Conservation (phyloP, 2,888 invertebrate genomes). For the Aphidoletes aphidimyza region DNA sequence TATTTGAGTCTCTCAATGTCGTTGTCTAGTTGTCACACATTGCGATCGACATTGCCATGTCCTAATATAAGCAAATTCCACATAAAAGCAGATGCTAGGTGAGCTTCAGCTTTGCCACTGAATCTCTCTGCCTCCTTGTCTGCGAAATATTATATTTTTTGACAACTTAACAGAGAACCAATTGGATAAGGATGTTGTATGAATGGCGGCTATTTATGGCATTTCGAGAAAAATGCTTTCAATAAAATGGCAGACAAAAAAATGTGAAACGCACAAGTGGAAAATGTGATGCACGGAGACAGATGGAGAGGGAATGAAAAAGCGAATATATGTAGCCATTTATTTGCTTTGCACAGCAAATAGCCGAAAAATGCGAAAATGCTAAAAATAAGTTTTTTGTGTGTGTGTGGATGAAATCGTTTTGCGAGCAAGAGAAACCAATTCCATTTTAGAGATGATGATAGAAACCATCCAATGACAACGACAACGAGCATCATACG, state of each 20-base stretch:
- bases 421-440: too few species aligned
- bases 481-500: conserved; percentile 7
- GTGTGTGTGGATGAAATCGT: too few species aligned
- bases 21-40: background rate
- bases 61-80: conserved; percentile 26
- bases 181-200: background rate
- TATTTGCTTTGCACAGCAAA: conserved; percentile 37
- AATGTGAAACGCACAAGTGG: background rate
- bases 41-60: too few species aligned
- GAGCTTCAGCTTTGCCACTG: background rate
- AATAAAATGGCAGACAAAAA: background rate
- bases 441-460: conserved; percentile 51
- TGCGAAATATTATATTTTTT: conserved; percentile 34
- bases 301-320: too few species aligned
- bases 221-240: conserved; percentile 17
- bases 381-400: background rate
- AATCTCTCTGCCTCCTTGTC: too few species aligned
- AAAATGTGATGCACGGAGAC: background rate
- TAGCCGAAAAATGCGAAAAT: conserved; percentile 28
- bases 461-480: conserved; percentile 50
- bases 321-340: conserved; percentile 33
- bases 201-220: conserved; percentile 22
- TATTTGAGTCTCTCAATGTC: background rate
- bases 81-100: background rate
- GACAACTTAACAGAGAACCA: conserved; percentile 23